Conservation (phyloP, 2,797 vertebrate species). For the Poeciliopsis presidionis region DNA sequence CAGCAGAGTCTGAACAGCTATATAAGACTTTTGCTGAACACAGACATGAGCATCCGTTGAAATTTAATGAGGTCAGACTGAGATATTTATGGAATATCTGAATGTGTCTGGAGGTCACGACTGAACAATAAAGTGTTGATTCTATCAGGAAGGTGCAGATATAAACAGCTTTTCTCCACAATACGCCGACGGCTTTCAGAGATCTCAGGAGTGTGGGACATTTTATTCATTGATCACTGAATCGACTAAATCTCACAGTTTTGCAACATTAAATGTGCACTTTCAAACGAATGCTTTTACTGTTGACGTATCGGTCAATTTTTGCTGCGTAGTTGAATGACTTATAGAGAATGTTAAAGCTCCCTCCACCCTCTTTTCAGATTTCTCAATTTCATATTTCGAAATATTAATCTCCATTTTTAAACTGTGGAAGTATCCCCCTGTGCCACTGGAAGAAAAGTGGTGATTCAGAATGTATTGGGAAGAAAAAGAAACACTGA, state of each 20-base stretch:
- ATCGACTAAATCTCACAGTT: background rate
- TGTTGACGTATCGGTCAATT: background rate
- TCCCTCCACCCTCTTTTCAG: background rate
- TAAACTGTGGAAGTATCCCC: background rate
- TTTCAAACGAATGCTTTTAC: background rate
- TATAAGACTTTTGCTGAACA: slow-evolving; percentile 35
- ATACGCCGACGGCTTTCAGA: slow-evolving; percentile 7
- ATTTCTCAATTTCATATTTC: slow-evolving; percentile 5
- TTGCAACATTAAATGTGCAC: background rate
- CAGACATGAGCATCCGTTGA: slow-evolving; percentile 21
- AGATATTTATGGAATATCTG: slow-evolving; percentile 36
- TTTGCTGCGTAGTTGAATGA: no score
- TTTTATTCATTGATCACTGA: slow-evolving; percentile 4
- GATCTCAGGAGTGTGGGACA: background rate
- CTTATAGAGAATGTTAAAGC: background rate
- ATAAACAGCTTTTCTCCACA: slow-evolving; percentile 21
- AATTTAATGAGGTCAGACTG: slow-evolving; percentile 32
- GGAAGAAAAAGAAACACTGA: background rate
- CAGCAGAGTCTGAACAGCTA: slow-evolving; percentile 5
- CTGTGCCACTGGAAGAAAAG: background rate
- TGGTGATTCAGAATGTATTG: background rate
- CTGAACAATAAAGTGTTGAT: slow-evolving; percentile 35
- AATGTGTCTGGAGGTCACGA: slow-evolving; percentile 38
- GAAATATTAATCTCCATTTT: background rate
- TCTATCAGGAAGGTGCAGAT: slow-evolving; percentile 30